phyloP scores from a whole-genome alignment of 2,113 vertebrate species.

The Hiodon alosoides region DNA sequence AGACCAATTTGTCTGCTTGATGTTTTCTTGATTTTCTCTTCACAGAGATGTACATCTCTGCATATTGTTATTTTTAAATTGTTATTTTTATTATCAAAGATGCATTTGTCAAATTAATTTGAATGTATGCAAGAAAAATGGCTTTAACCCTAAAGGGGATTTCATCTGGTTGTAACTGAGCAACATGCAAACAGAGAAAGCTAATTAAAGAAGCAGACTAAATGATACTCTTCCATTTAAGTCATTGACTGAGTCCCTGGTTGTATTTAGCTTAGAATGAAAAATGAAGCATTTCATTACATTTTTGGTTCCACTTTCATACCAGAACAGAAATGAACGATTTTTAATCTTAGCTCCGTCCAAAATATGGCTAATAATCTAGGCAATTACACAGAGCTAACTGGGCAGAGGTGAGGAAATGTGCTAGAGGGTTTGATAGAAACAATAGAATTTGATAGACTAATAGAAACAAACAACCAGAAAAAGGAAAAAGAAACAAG shows the following conservation, averaged over 20 bases:
- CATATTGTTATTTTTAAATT: no score
- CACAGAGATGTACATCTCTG: no score
- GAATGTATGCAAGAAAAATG: slow-evolving; percentile 34
- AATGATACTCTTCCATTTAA: slow-evolving; percentile 56
- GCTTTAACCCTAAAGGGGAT: slow-evolving; percentile 35
- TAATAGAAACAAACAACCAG: neutral
- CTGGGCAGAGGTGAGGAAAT: neutral
- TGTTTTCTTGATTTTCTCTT: no score
- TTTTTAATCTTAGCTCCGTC: slow-evolving; percentile 30
- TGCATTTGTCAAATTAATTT: slow-evolving; percentile 26
- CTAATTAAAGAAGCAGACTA: slow-evolving; percentile 63
- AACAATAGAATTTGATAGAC: no score
- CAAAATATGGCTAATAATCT: slow-evolving; percentile 7
- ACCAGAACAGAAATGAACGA: slow-evolving; percentile 36
- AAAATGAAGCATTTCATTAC: slow-evolving; percentile 53
- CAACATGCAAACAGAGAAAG: slow-evolving; percentile 70
- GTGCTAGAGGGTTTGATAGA: neutral
- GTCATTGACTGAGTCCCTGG: slow-evolving; percentile 46
- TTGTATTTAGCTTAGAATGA: slow-evolving; percentile 52
- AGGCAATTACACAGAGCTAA: neutral
- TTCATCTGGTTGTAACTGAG: slow-evolving; percentile 56
- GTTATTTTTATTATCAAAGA: no score
- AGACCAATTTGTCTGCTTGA: no score
- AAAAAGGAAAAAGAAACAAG: neutral
- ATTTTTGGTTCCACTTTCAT: slow-evolving; percentile 34